A percentile compares a stretch with the other conserved stretches of the same genome.
Evolutionary conservation across 1,140 invertebrate genomes (phyloP).

Genomic region (Brachionus paranguensis): DNA sequence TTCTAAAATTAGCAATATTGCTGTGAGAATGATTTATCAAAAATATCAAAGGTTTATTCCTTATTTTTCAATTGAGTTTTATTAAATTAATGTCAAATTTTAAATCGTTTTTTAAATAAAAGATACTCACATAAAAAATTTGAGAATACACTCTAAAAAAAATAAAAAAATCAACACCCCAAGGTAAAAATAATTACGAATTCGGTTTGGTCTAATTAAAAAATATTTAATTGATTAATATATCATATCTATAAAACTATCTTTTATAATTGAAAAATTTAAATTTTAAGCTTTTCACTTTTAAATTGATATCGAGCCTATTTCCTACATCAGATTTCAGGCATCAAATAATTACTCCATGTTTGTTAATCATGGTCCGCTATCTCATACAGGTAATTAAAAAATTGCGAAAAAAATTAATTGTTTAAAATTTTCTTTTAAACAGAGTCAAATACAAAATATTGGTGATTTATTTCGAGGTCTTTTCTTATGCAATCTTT

Average conservation of each 20-base stretch:
- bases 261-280: not conserved
- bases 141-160: too few relatives aligned
- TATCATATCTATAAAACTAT: not conserved
- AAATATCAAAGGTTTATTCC: too few relatives aligned
- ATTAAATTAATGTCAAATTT: too few relatives aligned
- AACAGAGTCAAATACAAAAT: slow-evolving; percentile 60
- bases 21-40: too few relatives aligned
- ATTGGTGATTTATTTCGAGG: slow-evolving; percentile 68
- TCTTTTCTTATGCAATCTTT: slow-evolving; percentile 67
- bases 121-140: too few relatives aligned
- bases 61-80: too few relatives aligned
- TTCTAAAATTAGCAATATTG: too few relatives aligned
- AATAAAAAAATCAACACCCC: too few relatives aligned
- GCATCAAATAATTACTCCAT: slow-evolving; percentile 76
- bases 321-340: slow-evolving; percentile 81
- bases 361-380: slow-evolving; percentile 73
- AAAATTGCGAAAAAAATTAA: not conserved
- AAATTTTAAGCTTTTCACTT: slow-evolving; percentile 65
- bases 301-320: slow-evolving; percentile 61
- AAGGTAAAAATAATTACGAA: too few relatives aligned
- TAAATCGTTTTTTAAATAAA: too few relatives aligned
- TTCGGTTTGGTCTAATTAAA: too few relatives aligned
- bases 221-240: too few relatives aligned
- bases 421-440: not conserved
- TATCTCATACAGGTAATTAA: slow-evolving; percentile 61